Percentiles rank a stretch among this genome's conserved stretches.
Evolutionary conservation across 1,140 invertebrate genomes (phyloP).

Genomic region (Panagrolaimus sp.): DNA sequence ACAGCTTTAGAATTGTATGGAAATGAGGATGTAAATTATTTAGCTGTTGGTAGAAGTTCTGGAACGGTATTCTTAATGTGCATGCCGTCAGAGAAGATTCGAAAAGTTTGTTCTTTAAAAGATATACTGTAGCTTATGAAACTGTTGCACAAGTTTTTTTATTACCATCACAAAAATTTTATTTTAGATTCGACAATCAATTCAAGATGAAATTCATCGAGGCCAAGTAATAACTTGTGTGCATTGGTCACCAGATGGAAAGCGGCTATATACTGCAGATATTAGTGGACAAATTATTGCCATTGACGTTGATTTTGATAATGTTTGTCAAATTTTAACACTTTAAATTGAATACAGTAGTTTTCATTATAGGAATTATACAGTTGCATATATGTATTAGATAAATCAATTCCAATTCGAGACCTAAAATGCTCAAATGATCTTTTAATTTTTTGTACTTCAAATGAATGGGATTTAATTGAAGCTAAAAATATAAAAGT

Average conservation of each 20-base stretch:
- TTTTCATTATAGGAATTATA: not conserved
- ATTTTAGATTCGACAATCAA: slow-evolving; percentile 31
- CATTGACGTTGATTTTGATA: slow-evolving; percentile 32
- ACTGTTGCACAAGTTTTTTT: not conserved
- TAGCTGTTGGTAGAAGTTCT: slow-evolving; percentile 29
- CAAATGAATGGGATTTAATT: not conserved
- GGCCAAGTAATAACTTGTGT: slow-evolving; percentile 15
- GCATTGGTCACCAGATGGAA: slow-evolving; percentile 25
- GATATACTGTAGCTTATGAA: too few relatives aligned
- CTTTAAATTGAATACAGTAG: not conserved
- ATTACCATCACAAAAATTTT: not conserved
- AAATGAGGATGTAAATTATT: not conserved
- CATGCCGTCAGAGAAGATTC: slow-evolving; percentile 21
- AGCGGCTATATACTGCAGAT: slow-evolving; percentile 30
- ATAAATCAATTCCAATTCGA: not conserved
- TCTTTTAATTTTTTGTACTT: not conserved
- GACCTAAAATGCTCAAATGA: not conserved
- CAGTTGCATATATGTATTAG: not conserved
- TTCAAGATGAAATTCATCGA: slow-evolving; percentile 29
- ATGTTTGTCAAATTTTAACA: slow-evolving; percentile 13
- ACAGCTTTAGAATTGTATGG: slow-evolving; percentile 26
- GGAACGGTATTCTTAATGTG: slow-evolving; percentile 32
- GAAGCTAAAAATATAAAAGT: not conserved
- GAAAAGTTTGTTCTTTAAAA: slow-evolving; percentile 18
- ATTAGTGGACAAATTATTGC: slow-evolving; percentile 23